A percentile compares a stretch with the other conserved stretches of the same genome.
phyloP scores from a whole-genome alignment of 2,888 invertebrate genomes.

The Netelia inedita region DNA sequence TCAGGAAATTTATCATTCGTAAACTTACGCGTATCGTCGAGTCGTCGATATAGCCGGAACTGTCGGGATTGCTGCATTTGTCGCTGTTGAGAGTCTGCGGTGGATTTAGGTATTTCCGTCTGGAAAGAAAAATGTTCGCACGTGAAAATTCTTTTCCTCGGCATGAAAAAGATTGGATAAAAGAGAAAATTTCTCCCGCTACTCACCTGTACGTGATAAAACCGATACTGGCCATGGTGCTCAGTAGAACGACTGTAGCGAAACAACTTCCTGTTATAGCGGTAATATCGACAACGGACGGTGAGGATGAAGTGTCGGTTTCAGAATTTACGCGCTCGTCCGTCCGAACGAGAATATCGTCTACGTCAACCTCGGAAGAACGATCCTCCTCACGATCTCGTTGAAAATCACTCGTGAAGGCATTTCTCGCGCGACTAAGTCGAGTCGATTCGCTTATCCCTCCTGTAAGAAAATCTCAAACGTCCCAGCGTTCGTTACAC shows the following conservation, averaged over 20 bases:
- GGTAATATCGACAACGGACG: slow-evolving; percentile 79
- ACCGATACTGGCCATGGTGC: slow-evolving; percentile 82
- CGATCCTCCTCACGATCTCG: slow-evolving; percentile 77
- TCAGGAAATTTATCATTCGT: neutral
- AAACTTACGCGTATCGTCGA: slow-evolving; percentile 92
- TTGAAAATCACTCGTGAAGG: slow-evolving; percentile 79
- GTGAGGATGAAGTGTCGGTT: slow-evolving; percentile 67
- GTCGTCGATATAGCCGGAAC: slow-evolving; percentile 94
- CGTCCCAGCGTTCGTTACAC: slow-evolving; percentile 15
- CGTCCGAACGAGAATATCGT: slow-evolving; percentile 61
- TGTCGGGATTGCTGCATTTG: slow-evolving; percentile 94
- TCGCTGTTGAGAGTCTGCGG: slow-evolving; percentile 92
- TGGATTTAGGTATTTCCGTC: slow-evolving; percentile 91
- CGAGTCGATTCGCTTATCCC: slow-evolving; percentile 79
- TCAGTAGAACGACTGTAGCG: slow-evolving; percentile 80
- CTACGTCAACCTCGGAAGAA: slow-evolving; percentile 72
- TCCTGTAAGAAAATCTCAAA: slow-evolving; percentile 69
- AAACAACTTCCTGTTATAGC: slow-evolving; percentile 83
- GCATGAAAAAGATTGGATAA: neutral
- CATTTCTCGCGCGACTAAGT: slow-evolving; percentile 80
- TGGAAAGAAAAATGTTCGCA: slow-evolving; percentile 73
- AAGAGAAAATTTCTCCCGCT: neutral
- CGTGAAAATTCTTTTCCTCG: neutral
- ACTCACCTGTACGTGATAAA: slow-evolving; percentile 83
- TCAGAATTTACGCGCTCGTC: slow-evolving; percentile 68